Evolutionary conservation across 2,888 invertebrate species (phyloP).

Genomic region (Ischnura elegans): DNA sequence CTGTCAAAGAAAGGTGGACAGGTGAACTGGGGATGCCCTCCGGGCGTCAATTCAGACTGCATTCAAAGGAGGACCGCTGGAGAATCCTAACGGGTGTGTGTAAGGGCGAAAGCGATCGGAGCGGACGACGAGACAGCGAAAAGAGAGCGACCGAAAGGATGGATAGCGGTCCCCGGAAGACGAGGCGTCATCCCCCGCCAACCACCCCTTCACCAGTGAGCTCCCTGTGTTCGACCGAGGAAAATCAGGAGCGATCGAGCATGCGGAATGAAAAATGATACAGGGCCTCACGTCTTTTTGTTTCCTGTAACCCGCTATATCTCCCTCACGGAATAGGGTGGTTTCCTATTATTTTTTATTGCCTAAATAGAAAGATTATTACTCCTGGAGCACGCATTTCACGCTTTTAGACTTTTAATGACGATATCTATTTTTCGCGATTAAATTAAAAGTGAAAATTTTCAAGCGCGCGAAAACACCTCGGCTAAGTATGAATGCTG

Average conservation of each 20-base stretch:
- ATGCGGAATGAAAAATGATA: not conserved
- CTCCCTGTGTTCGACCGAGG: not conserved
- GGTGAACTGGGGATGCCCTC: not conserved
- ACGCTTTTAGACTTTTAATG: too few species aligned
- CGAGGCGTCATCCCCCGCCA: not conserved
- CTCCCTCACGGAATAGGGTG: too few species aligned
- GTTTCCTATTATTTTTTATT: too few species aligned
- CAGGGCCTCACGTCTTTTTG: too few species aligned
- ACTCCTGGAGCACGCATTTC: too few species aligned
- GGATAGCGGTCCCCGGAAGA: not conserved
- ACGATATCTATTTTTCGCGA: too few species aligned
- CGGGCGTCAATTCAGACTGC: not conserved
- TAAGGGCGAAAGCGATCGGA: not conserved
- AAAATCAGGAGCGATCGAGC: not conserved
- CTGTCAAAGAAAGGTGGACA: not conserved
- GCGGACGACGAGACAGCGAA: not conserved
- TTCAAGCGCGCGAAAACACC: too few species aligned
- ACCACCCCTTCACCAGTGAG: not conserved
- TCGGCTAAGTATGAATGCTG: too few species aligned
- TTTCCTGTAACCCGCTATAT: too few species aligned
- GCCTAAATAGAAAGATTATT: too few species aligned
- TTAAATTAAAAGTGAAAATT: too few species aligned
- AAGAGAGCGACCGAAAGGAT: not conserved
- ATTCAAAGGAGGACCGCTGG: too few species aligned
- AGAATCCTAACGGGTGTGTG: not conserved